Evolutionary conservation across 2,797 vertebrate species (phyloP).

Genomic region (Enteromius anoplus): DNA sequence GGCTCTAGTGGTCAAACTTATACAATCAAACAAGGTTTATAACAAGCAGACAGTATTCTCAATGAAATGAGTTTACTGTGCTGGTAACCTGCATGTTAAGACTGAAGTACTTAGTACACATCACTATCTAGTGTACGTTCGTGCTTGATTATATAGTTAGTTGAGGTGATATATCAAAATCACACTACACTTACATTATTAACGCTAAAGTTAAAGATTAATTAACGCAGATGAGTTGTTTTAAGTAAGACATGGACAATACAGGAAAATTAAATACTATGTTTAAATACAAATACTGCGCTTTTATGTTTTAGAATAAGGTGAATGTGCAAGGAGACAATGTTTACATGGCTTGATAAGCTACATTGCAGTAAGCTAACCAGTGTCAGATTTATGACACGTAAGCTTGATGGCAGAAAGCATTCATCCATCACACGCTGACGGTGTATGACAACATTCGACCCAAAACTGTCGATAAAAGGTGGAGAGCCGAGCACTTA

Average conservation of each 20-base stretch:
- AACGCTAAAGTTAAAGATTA: not conserved
- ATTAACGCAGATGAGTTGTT: not conserved
- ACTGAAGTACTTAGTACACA: not conserved
- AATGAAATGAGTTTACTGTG: not conserved
- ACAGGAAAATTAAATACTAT: not conserved
- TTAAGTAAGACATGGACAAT: not conserved
- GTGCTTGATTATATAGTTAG: not conserved
- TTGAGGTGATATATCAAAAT: not conserved
- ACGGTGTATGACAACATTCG: not conserved
- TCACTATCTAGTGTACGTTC: not conserved
- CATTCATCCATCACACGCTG: not conserved
- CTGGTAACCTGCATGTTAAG: not conserved
- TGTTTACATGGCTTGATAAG: slow-evolving; percentile 16
- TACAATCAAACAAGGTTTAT: not conserved
- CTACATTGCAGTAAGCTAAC: slow-evolving; percentile 10
- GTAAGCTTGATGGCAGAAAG: not conserved
- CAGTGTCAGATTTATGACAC: not conserved
- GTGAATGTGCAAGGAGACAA: not conserved
- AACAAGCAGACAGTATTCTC: not conserved
- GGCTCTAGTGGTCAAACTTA: not conserved
- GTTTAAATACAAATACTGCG: too few species aligned
- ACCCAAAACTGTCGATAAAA: not conserved
- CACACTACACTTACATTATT: not conserved
- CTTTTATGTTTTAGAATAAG: not conserved
- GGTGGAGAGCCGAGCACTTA: not conserved